Conservation (phyloP, 2,888 invertebrate species). For the Ernsta delagoae region DNA sequence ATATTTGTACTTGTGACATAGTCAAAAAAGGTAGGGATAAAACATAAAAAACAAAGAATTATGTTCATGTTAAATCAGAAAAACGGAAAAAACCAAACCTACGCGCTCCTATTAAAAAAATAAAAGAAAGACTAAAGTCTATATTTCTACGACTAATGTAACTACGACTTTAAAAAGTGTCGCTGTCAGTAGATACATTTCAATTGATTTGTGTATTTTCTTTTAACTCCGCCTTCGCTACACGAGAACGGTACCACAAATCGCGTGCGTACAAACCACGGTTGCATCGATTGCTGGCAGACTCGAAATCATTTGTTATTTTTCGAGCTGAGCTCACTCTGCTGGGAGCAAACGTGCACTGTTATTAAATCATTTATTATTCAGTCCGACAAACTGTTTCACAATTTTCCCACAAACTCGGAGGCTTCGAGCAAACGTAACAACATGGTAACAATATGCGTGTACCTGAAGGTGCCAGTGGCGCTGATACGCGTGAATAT, state of each 20-base stretch:
- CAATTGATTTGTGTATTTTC: constrained; percentile 3
- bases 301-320: constrained; percentile 80
- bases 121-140: neutral
- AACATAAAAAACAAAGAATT: too few relatives aligned
- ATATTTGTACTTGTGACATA: too few relatives aligned
- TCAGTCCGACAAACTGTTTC: constrained; percentile 82
- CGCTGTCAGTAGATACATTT: neutral
- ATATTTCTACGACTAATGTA: too few relatives aligned
- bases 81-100: too few relatives aligned
- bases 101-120: neutral
- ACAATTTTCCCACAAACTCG: constrained; percentile 72
- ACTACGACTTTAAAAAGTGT: neutral
- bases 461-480: constrained; percentile 27
- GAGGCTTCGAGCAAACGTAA: constrained; percentile 28
- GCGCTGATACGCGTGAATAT: constrained; percentile 27
- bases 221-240: constrained; percentile 14
- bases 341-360: constrained; percentile 78
- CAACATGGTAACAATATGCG: constrained; percentile 33
- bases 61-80: too few relatives aligned
- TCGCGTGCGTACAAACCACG: constrained; percentile 49
- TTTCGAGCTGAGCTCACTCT: constrained; percentile 73
- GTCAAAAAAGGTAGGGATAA: too few relatives aligned
- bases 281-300: constrained; percentile 58
- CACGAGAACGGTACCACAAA: constrained; percentile 48
- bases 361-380: constrained; percentile 85